Conservation (phyloP, 53 echinoderm and acorn worm genomes). For the Temnopleurus reevesii region DNA sequence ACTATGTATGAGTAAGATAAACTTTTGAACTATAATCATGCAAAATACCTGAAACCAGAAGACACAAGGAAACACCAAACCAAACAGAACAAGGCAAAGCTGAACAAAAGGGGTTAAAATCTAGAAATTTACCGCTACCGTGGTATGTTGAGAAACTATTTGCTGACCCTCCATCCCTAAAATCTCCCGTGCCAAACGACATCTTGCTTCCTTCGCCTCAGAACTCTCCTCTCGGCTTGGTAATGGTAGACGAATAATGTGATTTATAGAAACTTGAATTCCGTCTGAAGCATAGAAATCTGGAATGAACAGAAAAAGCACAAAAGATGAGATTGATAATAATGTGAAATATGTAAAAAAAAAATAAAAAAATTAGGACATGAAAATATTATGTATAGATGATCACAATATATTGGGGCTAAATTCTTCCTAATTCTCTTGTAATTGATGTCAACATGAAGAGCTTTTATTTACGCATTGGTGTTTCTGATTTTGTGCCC, state of each 20-base stretch:
- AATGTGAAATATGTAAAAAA: too few species aligned
- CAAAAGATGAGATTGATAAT: not conserved
- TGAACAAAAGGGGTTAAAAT: not conserved
- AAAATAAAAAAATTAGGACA: too few species aligned
- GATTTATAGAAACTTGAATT: not conserved
- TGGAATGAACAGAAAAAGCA: not conserved
- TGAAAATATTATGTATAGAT: too few species aligned
- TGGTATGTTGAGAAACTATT: slow-evolving; percentile 58
- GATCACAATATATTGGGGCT: too few species aligned
- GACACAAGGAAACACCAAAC: slow-evolving; percentile 8
- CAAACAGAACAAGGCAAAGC: not conserved
- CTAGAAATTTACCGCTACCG: slow-evolving; percentile 61
- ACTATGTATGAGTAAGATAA: too few species aligned
- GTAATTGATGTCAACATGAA: too few species aligned
- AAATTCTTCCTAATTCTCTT: too few species aligned
- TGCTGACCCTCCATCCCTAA: slow-evolving; percentile 36
- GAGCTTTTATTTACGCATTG: too few species aligned
- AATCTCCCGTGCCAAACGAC: slow-evolving; percentile 71
- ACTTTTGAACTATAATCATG: too few species aligned
- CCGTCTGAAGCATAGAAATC: not conserved
- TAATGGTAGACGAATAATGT: not conserved
- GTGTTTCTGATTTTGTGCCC: too few species aligned
- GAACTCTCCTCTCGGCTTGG: not conserved
- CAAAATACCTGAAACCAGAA: slow-evolving; percentile 16
- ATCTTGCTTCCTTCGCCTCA: slow-evolving; percentile 15